These are phyloP conservation scores for Nestor notabilis DNA, from an alignment of 2,113 vertebrate genomes.

Conservation along the genomic window DNA sequence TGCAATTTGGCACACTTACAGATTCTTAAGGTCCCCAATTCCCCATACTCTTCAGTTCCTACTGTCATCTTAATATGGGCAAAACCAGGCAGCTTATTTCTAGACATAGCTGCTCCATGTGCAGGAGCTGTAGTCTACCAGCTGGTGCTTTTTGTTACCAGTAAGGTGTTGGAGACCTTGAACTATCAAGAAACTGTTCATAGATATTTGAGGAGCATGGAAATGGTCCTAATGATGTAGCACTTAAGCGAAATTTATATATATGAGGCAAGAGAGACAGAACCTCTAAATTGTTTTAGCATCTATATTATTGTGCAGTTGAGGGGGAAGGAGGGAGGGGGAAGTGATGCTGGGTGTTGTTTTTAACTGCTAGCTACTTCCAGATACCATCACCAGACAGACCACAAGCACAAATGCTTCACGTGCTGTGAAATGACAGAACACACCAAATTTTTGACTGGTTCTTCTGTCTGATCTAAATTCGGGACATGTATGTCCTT, in stretches of 20 bases:
- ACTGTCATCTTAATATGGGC: background rate
- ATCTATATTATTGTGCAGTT: too few relatives aligned
- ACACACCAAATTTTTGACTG: background rate
- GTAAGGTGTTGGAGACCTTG: background rate
- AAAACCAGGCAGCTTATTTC: background rate
- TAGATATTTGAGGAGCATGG: background rate
- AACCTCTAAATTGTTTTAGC: background rate
- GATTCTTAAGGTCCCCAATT: background rate
- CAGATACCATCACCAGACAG: background rate
- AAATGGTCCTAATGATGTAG: background rate
- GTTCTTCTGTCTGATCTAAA: background rate
- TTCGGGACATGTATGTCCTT: background rate
- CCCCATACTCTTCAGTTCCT: rapidly evolving
- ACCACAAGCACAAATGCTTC: background rate
- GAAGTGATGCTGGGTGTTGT: background rate
- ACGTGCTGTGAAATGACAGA: background rate
- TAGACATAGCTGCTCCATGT: background rate
- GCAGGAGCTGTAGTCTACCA: background rate
- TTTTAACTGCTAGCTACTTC: background rate
- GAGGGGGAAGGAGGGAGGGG: rapidly evolving
- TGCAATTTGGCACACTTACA: background rate
- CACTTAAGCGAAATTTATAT: background rate
- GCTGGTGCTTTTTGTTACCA: background rate
- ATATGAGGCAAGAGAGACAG: background rate
- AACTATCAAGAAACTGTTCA: background rate